Evolutionary conservation across 2,888 invertebrate genomes (phyloP), one percentile per base, ranked within the genome.

Genomic region (Dynastes tityus): DNA sequence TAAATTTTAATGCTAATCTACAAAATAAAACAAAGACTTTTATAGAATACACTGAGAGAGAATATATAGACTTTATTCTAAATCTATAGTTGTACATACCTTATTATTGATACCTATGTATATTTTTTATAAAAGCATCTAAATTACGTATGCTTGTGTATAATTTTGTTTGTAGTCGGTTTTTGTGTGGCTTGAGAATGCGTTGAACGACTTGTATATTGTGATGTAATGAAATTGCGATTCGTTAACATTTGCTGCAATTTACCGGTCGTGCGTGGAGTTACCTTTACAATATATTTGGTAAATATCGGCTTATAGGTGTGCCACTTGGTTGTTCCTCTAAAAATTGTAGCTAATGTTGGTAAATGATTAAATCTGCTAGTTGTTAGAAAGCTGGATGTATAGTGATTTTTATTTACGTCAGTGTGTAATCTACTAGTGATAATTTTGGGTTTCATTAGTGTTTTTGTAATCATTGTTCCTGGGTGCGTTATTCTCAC

Each of bases 121-220:
- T n/a, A 6, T 67, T 8, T 45, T 45, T 45, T 11, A 45, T 11
- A 45, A 11, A 67, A 6, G n/a, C 6, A 16, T 4, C 8, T 3
- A n/a, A 6, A 68, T 27, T 51, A 68, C 68, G 13, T 68, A 51
- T 68, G 68, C 51, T 51, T 49, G 22, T 49, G 51, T 29, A 51
- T 51, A 51, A 68, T 49, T 68, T 68, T 68, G 22, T 51, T 51
- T 49, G 51, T 68, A 5, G 68, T 51, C 1, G 16, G 1, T 65
- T 22, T 68, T 29, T 68, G 27, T 13, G 68, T 68, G 22, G 51
- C 13, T 29, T 29, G 49, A 27, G 68, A 29, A 51, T 3, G 29
- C 2, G 11, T 68, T 49, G 68, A 51, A 68, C 27, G 68, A 29
- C 49, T 68, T 27, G 68, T 68, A 29, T 68, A 68, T 27, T 51